Conservation (phyloP, 2,888 invertebrate species). For the Stenolophus ochropezus region DNA sequence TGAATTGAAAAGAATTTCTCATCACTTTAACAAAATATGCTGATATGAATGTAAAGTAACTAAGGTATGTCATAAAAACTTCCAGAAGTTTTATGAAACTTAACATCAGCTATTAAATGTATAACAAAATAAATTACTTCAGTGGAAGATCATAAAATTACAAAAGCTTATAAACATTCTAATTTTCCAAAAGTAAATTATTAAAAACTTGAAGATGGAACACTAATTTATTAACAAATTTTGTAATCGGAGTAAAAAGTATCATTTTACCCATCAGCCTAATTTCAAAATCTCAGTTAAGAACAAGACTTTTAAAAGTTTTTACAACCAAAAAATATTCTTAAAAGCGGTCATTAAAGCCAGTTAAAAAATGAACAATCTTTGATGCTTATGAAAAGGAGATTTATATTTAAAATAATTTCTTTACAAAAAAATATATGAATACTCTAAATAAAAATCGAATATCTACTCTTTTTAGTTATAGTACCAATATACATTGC, state of each 20-base stretch:
- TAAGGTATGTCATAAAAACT: constrained; percentile 16
- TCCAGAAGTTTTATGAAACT: neutral
- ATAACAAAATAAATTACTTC: constrained; percentile 32
- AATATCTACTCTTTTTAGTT: no score
- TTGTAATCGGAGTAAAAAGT: constrained; percentile 25
- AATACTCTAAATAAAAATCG: no score
- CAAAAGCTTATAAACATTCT: constrained; percentile 35
- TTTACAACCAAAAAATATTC: constrained; percentile 32
- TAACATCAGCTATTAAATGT: constrained; percentile 22
- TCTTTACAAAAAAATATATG: no score
- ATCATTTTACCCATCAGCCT: constrained; percentile 27
- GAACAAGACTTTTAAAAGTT: constrained; percentile 41
- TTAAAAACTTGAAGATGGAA: constrained; percentile 20
- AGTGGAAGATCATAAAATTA: constrained; percentile 26
- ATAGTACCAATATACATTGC: no score
- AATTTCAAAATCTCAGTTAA: constrained; percentile 6
- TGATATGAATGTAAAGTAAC: constrained; percentile 6
- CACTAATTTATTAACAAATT: constrained; percentile 40
- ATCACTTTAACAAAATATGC: neutral
- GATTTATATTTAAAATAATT: no score
- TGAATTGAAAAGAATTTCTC: neutral
- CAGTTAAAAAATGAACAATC: constrained; percentile 6
- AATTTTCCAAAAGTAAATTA: constrained; percentile 23
- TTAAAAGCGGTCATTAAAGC: constrained; percentile 24
- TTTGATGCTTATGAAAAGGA: no score